phyloP scores from a whole-genome alignment of 2,888 invertebrate species.

The Crioceris asparagi region DNA sequence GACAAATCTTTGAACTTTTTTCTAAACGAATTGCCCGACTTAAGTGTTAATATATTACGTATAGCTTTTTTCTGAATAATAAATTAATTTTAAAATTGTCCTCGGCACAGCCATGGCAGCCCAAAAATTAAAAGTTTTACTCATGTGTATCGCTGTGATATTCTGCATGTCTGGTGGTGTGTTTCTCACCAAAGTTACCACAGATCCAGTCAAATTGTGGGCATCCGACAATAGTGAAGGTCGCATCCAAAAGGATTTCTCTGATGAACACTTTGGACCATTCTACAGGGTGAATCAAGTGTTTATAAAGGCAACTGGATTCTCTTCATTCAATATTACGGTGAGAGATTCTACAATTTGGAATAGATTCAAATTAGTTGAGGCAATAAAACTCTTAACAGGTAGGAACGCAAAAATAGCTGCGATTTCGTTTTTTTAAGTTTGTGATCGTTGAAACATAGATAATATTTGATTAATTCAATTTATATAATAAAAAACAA shows the following conservation, averaged over 20 bases:
- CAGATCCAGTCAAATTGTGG: constrained; percentile 91
- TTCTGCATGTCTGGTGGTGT: constrained; percentile 58
- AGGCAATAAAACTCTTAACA: too few species aligned
- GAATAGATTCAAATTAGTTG: too few species aligned
- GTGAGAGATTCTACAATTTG: too few species aligned
- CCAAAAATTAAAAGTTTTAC: constrained; percentile 53
- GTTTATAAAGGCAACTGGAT: constrained; percentile 58
- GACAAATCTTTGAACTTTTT: too few species aligned
- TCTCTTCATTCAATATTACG: too few species aligned
- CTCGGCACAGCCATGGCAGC: constrained; percentile 60
- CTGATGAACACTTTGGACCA: constrained; percentile 76
- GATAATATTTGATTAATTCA: too few species aligned
- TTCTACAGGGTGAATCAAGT: constrained; percentile 86
- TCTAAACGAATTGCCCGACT: too few species aligned
- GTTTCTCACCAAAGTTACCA: constrained; percentile 56
- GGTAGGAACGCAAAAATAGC: too few species aligned
- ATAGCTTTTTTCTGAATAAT: background rate
- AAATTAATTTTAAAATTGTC: constrained; percentile 17
- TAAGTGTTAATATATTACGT: background rate
- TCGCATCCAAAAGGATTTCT: constrained; percentile 75
- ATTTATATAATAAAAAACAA: too few species aligned
- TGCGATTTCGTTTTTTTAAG: too few species aligned
- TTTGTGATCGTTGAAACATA: too few species aligned
- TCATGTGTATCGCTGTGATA: constrained; percentile 51
- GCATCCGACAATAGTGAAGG: constrained; percentile 72